Evolutionary conservation across 2,113 vertebrate genomes (phyloP), one percentile per base, ranked within the genome.

Genomic region (Cygnus buccinator): DNA sequence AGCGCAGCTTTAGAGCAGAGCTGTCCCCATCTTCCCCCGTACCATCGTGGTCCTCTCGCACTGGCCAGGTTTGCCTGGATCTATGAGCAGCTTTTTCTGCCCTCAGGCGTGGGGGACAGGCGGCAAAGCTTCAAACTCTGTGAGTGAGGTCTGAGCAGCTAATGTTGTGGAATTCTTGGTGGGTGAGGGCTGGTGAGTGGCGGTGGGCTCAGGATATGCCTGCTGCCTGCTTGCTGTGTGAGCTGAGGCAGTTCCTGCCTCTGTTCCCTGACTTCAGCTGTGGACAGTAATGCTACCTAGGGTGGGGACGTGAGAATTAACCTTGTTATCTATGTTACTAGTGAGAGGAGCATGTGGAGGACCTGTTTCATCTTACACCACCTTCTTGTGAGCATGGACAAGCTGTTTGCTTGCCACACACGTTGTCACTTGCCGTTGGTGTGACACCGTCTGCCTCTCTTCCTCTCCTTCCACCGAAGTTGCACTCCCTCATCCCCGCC

Each of bases 131-230:
- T 87, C 44, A 20, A 0, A 28, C 39, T 62, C 33, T 6, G 31
- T 90, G 63, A 71, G 39, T 54, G 67, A 79, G 58, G 58, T 44
- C 28, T 72, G 33, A 46, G 81, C 78, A 94, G 62, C 9, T 35
- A n/a, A 15, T 1, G 0, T 65, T 48, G 4, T 6, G 2, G 8
- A 9, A 7, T n/a, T 68, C 26, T 0, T 66, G 48, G 75, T 39
- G 65, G 31, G 43, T 74, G 28, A 41, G 52, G 57, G 23, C 41
- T 67, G 18, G 2, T 25, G 2, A 21, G 13, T 41, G 5, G 31
- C 37, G 37, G 11, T 63, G 57, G n/a, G 9, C 19, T 54, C 78
- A 57, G 70, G n/a, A 15, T 86, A 4, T 80, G 29, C 35, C 41
- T n/a, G n/a, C 20, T 75, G 41, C 9, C 58, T 67, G 10, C 41